Evolutionary conservation across 1,140 invertebrate species (phyloP), one percentile per base, ranked within the genome.

Genomic region (Ptiloglossa arizonensis): DNA sequence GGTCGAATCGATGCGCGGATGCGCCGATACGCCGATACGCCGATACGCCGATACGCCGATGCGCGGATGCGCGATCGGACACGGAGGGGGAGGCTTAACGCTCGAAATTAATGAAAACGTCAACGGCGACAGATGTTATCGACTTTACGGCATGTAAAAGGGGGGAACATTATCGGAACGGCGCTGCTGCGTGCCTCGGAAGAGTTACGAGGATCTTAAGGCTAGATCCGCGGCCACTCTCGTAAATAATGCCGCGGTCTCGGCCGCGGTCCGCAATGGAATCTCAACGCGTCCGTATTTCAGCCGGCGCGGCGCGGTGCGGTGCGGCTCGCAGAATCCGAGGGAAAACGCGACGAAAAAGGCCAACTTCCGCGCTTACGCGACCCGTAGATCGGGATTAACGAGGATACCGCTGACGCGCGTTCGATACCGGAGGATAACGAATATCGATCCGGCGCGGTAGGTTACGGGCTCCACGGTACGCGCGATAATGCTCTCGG

Each of bases 41-140:
- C n/a, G n/a, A n/a, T n/a, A n/a, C n/a, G n/a, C n/a, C n/a, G n/a
- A n/a, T n/a, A n/a, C n/a, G n/a, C n/a, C n/a, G n/a, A n/a, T n/a
- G n/a, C n/a, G n/a, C n/a, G n/a, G n/a, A n/a, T n/a, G n/a, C n/a
- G n/a, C n/a, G 13, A 27, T 19, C 22, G 50, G 41, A 46, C 41
- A 15, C 5, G 24, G 22, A 46, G 54, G 11, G 24, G 29, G 52
- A 27, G 52, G 35, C 5, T 52, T 17, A 29, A 15, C 46, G 24
- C 38, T 13, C 5, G 29, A 63, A 67, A 79, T 73, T 67, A 79
- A 79, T 81, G 75, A 68, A 73, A 79, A 79, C 54, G 54, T 67
- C 52, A 19, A 17, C 24, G 32, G 17, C 22, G 32, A 62, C n/a
- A 38, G 22, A 59, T 50, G 60, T 68, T 68, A 62, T 27, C 46